A percentile compares a stretch with the other conserved stretches of the same genome.
These are phyloP conservation scores for Tetramorium simillimum DNA, from an alignment of 1,140 invertebrate genomes.

Conservation along the genomic window DNA sequence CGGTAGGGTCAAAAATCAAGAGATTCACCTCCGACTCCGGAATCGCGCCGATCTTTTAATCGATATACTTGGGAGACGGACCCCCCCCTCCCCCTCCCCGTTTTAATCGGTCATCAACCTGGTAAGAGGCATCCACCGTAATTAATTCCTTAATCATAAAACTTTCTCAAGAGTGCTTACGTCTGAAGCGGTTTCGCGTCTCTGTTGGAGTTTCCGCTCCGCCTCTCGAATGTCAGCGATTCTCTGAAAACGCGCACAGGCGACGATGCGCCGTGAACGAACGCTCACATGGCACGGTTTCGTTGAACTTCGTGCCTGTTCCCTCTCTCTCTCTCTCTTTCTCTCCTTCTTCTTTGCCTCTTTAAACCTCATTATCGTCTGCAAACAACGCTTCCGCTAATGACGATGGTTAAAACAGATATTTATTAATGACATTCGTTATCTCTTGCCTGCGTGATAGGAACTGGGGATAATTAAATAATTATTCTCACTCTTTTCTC, in stretches of 20 bases:
- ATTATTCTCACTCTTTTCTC: background rate
- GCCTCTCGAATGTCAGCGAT: constrained; percentile 61
- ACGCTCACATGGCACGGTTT: constrained; percentile 61
- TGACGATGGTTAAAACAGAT: constrained; percentile 34
- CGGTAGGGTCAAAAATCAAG: constrained; percentile 60
- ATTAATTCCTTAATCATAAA: constrained; percentile 76
- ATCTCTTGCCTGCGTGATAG: background rate
- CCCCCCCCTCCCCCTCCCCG: background rate
- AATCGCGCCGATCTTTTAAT: constrained; percentile 56
- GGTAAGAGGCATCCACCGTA: constrained; percentile 38
- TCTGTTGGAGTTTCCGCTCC: constrained; percentile 59
- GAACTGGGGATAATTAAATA: constrained; percentile 5
- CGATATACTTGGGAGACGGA: constrained; percentile 53
- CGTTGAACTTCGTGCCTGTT: constrained; percentile 65
- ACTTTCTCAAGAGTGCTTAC: constrained; percentile 68
- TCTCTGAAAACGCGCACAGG: constrained; percentile 37
- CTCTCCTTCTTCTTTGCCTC: constrained; percentile 57
- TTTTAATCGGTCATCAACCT: constrained; percentile 70
- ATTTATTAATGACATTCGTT: constrained; percentile 51
- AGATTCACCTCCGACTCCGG: constrained; percentile 21
- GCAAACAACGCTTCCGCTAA: constrained; percentile 38
- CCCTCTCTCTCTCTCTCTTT: constrained; percentile 28
- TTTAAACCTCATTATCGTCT: constrained; percentile 62
- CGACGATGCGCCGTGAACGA: constrained; percentile 28
- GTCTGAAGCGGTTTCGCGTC: constrained; percentile 43